Conservation (phyloP, 2,888 invertebrate genomes). For the Spilarctia lutea region DNA sequence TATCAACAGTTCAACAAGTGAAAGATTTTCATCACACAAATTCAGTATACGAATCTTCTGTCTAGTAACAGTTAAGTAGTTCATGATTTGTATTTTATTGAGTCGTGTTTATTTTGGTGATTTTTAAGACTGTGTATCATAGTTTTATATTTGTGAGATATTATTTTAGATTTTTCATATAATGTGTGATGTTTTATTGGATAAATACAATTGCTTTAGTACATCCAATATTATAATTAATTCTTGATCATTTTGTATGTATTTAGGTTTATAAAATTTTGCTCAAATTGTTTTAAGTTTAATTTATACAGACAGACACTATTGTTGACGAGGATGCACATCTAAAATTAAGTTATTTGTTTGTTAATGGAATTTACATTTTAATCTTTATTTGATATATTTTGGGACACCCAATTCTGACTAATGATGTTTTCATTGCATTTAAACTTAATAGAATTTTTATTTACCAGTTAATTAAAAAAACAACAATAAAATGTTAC, state of each 20-base stretch:
- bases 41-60: not conserved
- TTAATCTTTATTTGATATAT: not conserved
- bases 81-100: not conserved
- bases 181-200: not conserved
- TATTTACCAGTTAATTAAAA: not conserved
- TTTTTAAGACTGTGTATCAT: constrained; percentile 32
- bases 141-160: constrained; percentile 2
- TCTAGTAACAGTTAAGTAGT: not conserved
- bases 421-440: not conserved
- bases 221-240: not conserved
- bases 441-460: too few relatives aligned
- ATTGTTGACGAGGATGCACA: constrained; percentile 37
- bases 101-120: constrained; percentile 11
- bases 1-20: too few relatives aligned
- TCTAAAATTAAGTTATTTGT: constrained; percentile 3
- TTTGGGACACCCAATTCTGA: not conserved
- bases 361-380: not conserved
- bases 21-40: not conserved
- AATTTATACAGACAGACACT: constrained; percentile 13
- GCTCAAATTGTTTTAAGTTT: constrained; percentile 57
- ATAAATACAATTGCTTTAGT: not conserved
- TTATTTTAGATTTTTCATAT: not conserved
- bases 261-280: constrained; percentile 48
- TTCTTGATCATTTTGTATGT: constrained; percentile 5
- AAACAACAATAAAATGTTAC: not conserved